Conservation (phyloP, 2,888 invertebrate genomes). For the Monopis laevigella region DNA sequence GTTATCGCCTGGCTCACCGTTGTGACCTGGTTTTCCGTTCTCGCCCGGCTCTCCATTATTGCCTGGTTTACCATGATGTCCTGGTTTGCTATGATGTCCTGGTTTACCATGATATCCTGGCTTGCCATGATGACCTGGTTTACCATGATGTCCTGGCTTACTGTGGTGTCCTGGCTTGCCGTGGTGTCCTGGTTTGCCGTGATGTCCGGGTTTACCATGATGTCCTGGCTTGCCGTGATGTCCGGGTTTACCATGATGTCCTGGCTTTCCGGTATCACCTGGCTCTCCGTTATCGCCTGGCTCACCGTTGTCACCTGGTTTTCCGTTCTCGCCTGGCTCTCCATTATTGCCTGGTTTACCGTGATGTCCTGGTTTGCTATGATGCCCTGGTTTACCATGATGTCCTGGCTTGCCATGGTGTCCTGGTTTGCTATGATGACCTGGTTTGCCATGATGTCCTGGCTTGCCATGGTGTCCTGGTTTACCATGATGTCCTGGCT, state of each 20-base stretch:
- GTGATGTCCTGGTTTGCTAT: too few species aligned
- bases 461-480: constrained; percentile 4
- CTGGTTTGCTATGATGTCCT: background rate
- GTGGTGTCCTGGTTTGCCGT: too few species aligned
- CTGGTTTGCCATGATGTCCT: background rate
- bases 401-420: background rate
- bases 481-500: background rate
- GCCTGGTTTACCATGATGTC: constrained; percentile 5
- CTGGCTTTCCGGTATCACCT: background rate
- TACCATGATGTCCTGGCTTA: too few species aligned
- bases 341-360: background rate
- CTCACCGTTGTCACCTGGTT: too few species aligned
- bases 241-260: too few species aligned
- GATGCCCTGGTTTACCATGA: constrained; percentile 1
- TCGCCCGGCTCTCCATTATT: constrained; percentile 5
- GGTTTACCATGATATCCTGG: constrained; percentile 2
- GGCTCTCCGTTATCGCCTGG: constrained; percentile 2
- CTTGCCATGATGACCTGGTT: background rate
- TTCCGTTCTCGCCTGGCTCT: too few species aligned
- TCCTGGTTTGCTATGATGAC: background rate
- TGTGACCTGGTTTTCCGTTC: too few species aligned
- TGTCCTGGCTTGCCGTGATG: too few species aligned
- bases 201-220: too few species aligned
- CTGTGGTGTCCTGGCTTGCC: too few species aligned
- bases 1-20: too few species aligned